A percentile compares a stretch with the other conserved stretches of the same genome.
These are phyloP conservation scores for Eretmocerus hayati DNA, from an alignment of 2,888 invertebrate species.

Conservation along the genomic window DNA sequence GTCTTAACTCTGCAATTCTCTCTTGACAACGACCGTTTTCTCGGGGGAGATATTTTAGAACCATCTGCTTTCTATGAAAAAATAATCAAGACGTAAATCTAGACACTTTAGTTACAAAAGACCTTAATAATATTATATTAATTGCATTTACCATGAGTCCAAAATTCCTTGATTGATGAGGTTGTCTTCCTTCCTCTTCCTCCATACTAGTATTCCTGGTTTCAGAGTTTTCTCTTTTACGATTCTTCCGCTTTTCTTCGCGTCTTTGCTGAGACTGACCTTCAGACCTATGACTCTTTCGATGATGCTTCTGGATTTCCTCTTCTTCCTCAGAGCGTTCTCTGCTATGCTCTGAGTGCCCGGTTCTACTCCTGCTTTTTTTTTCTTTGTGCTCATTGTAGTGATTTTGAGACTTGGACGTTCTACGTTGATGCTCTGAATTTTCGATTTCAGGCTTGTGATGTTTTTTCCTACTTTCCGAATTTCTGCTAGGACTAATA, in stretches of 20 bases:
- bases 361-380: too few species aligned
- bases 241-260: neutral
- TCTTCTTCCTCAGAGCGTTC: too few species aligned
- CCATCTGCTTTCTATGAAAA: constrained; percentile 33
- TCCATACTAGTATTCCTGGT: neutral
- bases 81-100: neutral
- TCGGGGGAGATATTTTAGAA: constrained; percentile 24
- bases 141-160: constrained; percentile 29
- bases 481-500: constrained; percentile 14
- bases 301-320: neutral
- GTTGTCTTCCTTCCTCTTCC: constrained; percentile 10
- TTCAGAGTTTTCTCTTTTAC: constrained; percentile 7
- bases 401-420: too few species aligned
- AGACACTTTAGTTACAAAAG: neutral
- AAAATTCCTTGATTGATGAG: constrained; percentile 18
- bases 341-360: too few species aligned
- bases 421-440: too few species aligned
- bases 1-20: neutral
- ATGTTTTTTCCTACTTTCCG: too few species aligned
- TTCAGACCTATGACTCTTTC: neutral
- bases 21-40: constrained; percentile 14
- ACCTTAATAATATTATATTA: neutral
- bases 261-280: neutral
- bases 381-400: too few species aligned
- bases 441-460: too few species aligned